A percentile compares a stretch with the other conserved stretches of the same genome.
Evolutionary conservation across 2,888 invertebrate species (phyloP).

Genomic region (Labia minor): DNA sequence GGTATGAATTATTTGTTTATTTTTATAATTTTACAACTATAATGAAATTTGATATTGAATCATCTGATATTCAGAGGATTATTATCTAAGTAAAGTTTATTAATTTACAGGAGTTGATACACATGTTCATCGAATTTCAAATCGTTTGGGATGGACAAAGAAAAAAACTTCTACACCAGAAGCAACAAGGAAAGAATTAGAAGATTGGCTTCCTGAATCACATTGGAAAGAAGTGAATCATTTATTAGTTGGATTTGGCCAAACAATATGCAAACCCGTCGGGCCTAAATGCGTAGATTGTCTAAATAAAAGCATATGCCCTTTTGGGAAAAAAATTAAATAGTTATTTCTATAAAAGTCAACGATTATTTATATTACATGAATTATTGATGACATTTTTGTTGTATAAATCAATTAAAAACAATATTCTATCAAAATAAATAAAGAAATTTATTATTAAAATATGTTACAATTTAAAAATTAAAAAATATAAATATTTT

Average conservation of each 20-base stretch:
- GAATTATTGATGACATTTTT: neutral
- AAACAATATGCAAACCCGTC: conserved; percentile 76
- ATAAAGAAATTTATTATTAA: conserved; percentile 29
- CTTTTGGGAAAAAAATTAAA: conserved; percentile 41
- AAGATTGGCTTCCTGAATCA: conserved; percentile 78
- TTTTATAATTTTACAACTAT: neutral
- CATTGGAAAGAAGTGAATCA: conserved; percentile 82
- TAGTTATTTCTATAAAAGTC: too few relatives aligned
- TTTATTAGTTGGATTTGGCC: conserved; percentile 93
- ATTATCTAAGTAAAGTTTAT: neutral
- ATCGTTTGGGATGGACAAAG: conserved; percentile 77
- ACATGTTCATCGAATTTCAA: conserved; percentile 91
- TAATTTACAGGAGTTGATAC: conserved; percentile 67
- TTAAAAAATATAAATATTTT: too few relatives aligned
- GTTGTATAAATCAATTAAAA: conserved; percentile 24
- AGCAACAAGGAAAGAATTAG: conserved; percentile 68
- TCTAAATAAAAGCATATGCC: conserved; percentile 72
- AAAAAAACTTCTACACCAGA: conserved; percentile 71
- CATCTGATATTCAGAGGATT: conserved; percentile 13
- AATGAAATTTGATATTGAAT: neutral
- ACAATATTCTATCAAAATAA: conserved; percentile 27
- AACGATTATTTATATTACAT: too few relatives aligned
- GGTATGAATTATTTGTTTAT: conserved; percentile 42
- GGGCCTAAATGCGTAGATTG: conserved; percentile 75
- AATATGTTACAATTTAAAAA: too few relatives aligned